A percentile compares a stretch with the other conserved stretches of the same genome.
phyloP scores from a whole-genome alignment of 2,888 invertebrate species.

The Acrocyrtus sp. region DNA sequence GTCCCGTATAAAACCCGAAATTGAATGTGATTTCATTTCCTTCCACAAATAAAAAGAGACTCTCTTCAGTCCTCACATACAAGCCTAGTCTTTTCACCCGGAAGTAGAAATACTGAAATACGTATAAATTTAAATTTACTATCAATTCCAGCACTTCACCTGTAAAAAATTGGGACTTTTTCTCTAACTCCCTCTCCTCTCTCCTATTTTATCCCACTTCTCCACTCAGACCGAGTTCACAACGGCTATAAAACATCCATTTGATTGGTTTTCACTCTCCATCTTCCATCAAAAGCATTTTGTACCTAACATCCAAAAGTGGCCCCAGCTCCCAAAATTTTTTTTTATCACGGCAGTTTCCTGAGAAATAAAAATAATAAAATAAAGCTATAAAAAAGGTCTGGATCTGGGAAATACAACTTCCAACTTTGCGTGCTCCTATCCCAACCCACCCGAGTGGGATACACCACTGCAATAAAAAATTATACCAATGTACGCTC shows the following conservation, averaged over 20 bases:
- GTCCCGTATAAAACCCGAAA: too few species aligned
- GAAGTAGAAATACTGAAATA: too few species aligned
- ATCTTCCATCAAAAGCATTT: too few species aligned
- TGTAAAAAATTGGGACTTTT: too few species aligned
- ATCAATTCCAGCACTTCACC: background rate
- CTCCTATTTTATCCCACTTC: too few species aligned
- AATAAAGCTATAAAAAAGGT: background rate
- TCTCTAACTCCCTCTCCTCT: too few species aligned
- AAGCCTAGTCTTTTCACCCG: too few species aligned
- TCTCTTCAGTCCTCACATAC: background rate
- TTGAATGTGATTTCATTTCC: background rate
- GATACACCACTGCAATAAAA: background rate
- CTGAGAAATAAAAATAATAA: background rate
- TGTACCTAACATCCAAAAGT: too few species aligned
- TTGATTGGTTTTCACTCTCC: background rate
- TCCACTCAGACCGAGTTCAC: too few species aligned
- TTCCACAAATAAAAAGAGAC: background rate
- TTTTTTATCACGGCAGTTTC: too few species aligned
- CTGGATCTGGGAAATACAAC: background rate
- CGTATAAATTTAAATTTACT: background rate
- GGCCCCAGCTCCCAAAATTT: too few species aligned
- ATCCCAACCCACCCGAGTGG: background rate
- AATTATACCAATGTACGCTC: too few species aligned
- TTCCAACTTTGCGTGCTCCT: background rate
- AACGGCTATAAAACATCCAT: background rate